phyloP scores from a whole-genome alignment of 2,113 vertebrate genomes.

The Dendropsophus ebraccatus region DNA sequence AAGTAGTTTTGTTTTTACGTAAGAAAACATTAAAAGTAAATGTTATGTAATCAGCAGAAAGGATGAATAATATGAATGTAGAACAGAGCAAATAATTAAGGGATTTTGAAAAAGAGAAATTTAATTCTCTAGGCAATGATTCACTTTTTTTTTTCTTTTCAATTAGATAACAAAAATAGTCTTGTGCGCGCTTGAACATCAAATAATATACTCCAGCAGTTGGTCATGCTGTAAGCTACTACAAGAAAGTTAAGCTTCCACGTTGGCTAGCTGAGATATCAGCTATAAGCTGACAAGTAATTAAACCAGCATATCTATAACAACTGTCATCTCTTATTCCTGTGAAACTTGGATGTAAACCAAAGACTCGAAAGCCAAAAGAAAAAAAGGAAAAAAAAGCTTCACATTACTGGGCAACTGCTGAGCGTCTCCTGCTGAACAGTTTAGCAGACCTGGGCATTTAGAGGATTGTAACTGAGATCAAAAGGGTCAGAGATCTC shows the following conservation, averaged over 20 bases:
- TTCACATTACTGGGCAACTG: slow-evolving; percentile 81
- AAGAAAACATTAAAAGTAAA: background rate
- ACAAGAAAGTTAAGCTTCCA: slow-evolving; percentile 92
- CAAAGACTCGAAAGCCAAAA: slow-evolving; percentile 84
- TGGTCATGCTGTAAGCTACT: slow-evolving; percentile 94
- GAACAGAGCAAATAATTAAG: slow-evolving; percentile 1
- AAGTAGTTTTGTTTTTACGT: background rate
- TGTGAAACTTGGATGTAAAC: slow-evolving; percentile 90
- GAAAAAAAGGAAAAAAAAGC: slow-evolving; percentile 68
- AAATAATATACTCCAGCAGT: slow-evolving; percentile 76
- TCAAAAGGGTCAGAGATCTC: slow-evolving; percentile 88
- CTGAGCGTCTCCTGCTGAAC: slow-evolving; percentile 84
- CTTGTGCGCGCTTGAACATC: slow-evolving; percentile 77
- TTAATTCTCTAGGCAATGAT: background rate
- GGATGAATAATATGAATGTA: background rate
- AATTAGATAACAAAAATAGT: slow-evolving; percentile 67
- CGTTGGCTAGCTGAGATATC: slow-evolving; percentile 91
- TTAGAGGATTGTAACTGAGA: slow-evolving; percentile 87
- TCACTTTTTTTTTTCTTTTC: slow-evolving; percentile 39
- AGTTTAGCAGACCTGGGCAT: slow-evolving; percentile 89
- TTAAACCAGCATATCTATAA: slow-evolving; percentile 96
- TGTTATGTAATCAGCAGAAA: slow-evolving; percentile 3
- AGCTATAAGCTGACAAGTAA: slow-evolving; percentile 98
- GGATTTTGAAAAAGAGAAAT: slow-evolving; percentile 4
- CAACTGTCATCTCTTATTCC: slow-evolving; percentile 98